These are phyloP conservation scores for Rhadinocentrus ornatus DNA, from an alignment of 2,797 vertebrate genomes.

Conservation along the genomic window DNA sequence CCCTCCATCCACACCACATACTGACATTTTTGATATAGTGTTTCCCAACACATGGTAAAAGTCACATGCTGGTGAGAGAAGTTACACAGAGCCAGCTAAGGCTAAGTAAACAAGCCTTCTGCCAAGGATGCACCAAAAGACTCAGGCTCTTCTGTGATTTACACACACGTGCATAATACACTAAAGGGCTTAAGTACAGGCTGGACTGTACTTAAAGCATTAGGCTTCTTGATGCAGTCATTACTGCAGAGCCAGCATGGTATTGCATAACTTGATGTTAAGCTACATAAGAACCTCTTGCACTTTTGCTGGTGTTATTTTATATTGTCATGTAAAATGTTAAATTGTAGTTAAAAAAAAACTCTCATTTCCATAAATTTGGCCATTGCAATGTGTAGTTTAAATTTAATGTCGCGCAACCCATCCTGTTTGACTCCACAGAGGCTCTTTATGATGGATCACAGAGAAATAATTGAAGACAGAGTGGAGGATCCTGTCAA, in stretches of 20 bases:
- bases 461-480: slow-evolving; percentile 71
- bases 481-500: slow-evolving; percentile 79
- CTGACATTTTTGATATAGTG: slow-evolving; percentile 46
- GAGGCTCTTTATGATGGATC: slow-evolving; percentile 86
- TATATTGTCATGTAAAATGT: background rate
- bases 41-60: slow-evolving; percentile 52
- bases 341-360: background rate
- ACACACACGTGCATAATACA: background rate
- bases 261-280: slow-evolving; percentile 1
- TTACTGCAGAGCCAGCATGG: background rate
- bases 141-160: slow-evolving; percentile 16
- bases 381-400: background rate
- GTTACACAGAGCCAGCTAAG: slow-evolving; percentile 36
- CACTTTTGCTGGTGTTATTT: background rate
- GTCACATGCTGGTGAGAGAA: slow-evolving; percentile 56
- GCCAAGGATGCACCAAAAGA: slow-evolving; percentile 37
- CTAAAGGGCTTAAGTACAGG: slow-evolving; percentile 3
- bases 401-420: background rate
- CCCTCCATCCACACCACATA: background rate
- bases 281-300: slow-evolving; percentile 1
- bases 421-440: slow-evolving; percentile 50
- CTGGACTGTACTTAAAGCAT: slow-evolving; percentile 9
- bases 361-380: background rate
- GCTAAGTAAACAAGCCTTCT: slow-evolving; percentile 50
- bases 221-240: slow-evolving; percentile 3